A percentile compares a stretch with the other conserved stretches of the same genome.
Evolutionary conservation across 2,113 vertebrate genomes (phyloP).

Genomic region (Rhinoptilus africanus): DNA sequence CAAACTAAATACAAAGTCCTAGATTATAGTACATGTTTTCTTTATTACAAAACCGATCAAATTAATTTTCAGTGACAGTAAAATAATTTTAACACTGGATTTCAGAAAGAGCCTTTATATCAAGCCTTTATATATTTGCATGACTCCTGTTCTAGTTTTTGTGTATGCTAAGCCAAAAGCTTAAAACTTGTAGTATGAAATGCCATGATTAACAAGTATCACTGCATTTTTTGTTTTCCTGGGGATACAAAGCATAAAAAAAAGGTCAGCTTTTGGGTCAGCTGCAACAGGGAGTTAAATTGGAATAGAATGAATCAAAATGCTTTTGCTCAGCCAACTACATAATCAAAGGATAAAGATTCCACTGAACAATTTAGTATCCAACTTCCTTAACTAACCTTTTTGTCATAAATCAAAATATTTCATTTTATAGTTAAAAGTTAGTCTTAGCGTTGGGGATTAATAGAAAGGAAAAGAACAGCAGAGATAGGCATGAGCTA

Average conservation of each 20-base stretch:
- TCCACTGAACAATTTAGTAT: slow-evolving; percentile 36
- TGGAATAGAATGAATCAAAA: slow-evolving; percentile 47
- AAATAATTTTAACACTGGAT: slow-evolving; percentile 6
- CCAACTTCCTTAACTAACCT: slow-evolving; percentile 5
- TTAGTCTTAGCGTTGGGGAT: background rate
- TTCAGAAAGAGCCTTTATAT: background rate
- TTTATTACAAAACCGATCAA: background rate
- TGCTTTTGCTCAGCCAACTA: slow-evolving; percentile 38
- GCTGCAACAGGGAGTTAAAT: slow-evolving; percentile 19
- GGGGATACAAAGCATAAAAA: slow-evolving; percentile 29
- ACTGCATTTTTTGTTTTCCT: slow-evolving; percentile 47
- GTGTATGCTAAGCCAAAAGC: background rate
- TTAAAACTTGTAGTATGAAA: slow-evolving; percentile 10
- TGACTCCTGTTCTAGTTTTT: slow-evolving; percentile 23
- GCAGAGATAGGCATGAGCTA: background rate
- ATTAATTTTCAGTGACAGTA: slow-evolving; percentile 9
- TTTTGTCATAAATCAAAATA: slow-evolving; percentile 54
- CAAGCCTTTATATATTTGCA: background rate
- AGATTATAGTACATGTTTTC: background rate
- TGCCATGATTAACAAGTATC: slow-evolving; percentile 32
- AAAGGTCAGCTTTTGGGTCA: slow-evolving; percentile 27
- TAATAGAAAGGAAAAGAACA: background rate
- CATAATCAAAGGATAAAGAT: slow-evolving; percentile 50
- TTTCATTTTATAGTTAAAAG: slow-evolving; percentile 32
- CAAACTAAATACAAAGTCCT: background rate